Evolutionary conservation across 2,797 vertebrate species (phyloP), one percentile per base, ranked within the genome.

Genomic region (Amblyraja radiata): DNA sequence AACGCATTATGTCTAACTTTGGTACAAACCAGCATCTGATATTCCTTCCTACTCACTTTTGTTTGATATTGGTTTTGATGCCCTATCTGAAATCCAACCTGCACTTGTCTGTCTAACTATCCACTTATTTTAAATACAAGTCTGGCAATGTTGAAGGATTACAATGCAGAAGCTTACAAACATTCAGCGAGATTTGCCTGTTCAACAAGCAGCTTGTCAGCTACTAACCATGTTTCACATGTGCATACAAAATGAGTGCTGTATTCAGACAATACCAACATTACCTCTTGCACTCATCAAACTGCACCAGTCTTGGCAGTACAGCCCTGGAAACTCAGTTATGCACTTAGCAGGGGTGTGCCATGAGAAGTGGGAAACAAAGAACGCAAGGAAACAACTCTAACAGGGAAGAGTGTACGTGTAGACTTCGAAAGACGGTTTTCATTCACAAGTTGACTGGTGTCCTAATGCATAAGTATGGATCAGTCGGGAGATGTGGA

Each of bases 241-340:
- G n/a, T 2, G n/a, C n/a, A 88, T 54, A 54, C 36, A 58, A 74
- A 92, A 88, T 63, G 28, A 61, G 78, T 39, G 14, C 18, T 16
- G 36, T 16, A 5, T 86, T 63, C 6, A 86, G 23, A 10, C 46
- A 76, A 14, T 54, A 92, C 74, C 54, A 71, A 76, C 36, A 76
- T 54, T 74, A 92, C 71, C 90, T 76, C 73, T 58, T 71, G 46
- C 23, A 54, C 23, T 36, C 71, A 92, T 92, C 90, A 76, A 46
- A 28, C 23, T 54, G 46, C 13, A 16, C 39, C 25, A 16, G 13
- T 32, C 39, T 76, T 76, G 90, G 58, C 68, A 92, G 73, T 21
- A 21, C 65, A 88, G 68, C 84, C n/a, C 84, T 92, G 71, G 68
- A 92, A 92, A 74, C 46, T 92, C 90, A 58, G 90, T 74, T 54